phyloP scores from a whole-genome alignment of 1,140 invertebrate species.

The Drosophila kanapiae region DNA sequence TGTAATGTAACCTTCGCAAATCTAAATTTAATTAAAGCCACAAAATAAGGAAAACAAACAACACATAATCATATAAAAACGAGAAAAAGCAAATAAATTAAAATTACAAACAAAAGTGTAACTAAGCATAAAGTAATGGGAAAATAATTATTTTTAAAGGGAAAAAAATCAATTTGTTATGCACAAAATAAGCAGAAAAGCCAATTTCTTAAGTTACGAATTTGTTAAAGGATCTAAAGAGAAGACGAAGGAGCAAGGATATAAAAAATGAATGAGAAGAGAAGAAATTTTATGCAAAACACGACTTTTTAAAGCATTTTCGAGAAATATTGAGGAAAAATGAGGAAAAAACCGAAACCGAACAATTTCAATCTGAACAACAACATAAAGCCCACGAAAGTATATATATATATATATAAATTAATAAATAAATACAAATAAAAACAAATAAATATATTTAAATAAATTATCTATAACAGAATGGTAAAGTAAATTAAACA shows the following conservation, averaged over 20 bases:
- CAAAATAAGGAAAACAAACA: conserved; percentile 23
- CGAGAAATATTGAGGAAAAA: conserved; percentile 66
- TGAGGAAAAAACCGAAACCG: conserved; percentile 49
- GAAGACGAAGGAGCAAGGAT: background rate
- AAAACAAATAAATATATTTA: conserved; percentile 68
- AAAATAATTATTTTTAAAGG: conserved; percentile 48
- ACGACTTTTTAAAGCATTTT: conserved; percentile 79
- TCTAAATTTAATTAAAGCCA: conserved; percentile 16
- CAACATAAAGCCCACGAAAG: conserved; percentile 76
- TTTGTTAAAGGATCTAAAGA: conserved; percentile 51
- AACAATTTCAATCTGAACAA: conserved; percentile 77
- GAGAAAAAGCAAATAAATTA: conserved; percentile 33
- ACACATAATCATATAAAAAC: conserved; percentile 54
- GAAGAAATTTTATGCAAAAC: conserved; percentile 24
- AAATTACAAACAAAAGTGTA: conserved; percentile 19
- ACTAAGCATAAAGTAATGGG: conserved; percentile 21
- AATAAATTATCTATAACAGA: conserved; percentile 61
- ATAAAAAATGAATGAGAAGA: conserved; percentile 20
- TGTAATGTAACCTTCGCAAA: conserved; percentile 25
- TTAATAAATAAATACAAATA: conserved; percentile 44
- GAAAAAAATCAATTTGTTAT: conserved; percentile 54
- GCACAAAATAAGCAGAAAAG: conserved; percentile 46
- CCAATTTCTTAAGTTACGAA: conserved; percentile 48
- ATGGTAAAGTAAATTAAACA: conserved; percentile 53
- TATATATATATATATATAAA: conserved; percentile 57